These are phyloP conservation scores for Otolemur crassicaudatus DNA, from an alignment of 2,797 vertebrate genomes.

Conservation along the genomic window DNA sequence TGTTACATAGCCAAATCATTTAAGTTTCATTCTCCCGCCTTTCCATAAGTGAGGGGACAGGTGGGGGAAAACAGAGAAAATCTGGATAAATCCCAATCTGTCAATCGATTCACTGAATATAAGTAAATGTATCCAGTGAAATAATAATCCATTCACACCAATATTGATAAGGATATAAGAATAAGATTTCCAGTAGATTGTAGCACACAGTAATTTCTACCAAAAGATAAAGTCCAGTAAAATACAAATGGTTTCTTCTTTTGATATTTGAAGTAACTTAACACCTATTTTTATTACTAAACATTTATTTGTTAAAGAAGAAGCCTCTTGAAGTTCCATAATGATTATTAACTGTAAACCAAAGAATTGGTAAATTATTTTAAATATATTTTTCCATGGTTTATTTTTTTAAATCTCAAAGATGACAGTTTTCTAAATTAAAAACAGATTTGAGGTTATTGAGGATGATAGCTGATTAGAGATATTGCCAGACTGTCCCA, in stretches of 20 bases:
- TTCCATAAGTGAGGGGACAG: neutral
- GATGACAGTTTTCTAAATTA: neutral
- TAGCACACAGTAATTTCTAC: neutral
- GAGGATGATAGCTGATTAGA: no score
- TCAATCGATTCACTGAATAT: neutral
- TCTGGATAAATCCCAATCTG: neutral
- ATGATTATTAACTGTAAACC: neutral
- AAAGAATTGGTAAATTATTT: conserved; percentile 5
- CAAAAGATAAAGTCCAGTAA: neutral
- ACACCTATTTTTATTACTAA: conserved; percentile 37
- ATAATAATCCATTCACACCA: neutral
- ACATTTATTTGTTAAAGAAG: neutral
- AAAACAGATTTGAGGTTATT: neutral
- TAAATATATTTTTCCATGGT: neutral
- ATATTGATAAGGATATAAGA: neutral
- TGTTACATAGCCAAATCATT: neutral
- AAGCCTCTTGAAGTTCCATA: neutral
- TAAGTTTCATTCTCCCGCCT: neutral
- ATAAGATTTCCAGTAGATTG: neutral
- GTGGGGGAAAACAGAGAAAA: neutral
- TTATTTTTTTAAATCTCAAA: neutral
- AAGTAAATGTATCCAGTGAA: neutral
- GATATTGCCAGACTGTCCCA: no score
- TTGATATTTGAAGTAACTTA: neutral
- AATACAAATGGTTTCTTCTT: neutral